Conservation (phyloP, 2,888 invertebrate species). For the Rosalia funebris region DNA sequence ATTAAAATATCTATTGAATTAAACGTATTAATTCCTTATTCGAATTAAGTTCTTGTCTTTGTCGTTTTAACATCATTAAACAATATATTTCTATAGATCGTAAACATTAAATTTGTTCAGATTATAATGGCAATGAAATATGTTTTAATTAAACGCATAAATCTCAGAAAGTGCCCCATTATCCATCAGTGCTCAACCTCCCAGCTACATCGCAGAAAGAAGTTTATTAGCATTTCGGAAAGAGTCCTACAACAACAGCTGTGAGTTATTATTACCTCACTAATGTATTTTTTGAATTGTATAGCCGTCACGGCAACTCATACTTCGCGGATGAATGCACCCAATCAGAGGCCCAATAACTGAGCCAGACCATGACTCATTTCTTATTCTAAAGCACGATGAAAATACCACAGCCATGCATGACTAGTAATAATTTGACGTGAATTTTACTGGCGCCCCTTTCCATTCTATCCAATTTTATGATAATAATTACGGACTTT, state of each 20-base stretch:
- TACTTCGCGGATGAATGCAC: constrained; percentile 53
- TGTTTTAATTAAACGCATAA: constrained; percentile 12
- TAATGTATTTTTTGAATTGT: constrained; percentile 46
- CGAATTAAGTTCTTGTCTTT: too few relatives aligned
- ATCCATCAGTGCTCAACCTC: constrained; percentile 20
- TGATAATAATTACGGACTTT: constrained; percentile 24
- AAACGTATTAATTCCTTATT: too few relatives aligned
- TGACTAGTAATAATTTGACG: constrained; percentile 48
- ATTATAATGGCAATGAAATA: too few relatives aligned
- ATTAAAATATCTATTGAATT: too few relatives aligned
- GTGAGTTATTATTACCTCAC: constrained; percentile 45
- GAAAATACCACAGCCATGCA: constrained; percentile 42
- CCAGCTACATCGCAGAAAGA: constrained; percentile 15
- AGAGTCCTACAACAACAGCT: constrained; percentile 43
- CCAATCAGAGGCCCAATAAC: constrained; percentile 50
- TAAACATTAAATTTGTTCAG: too few relatives aligned
- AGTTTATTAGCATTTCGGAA: constrained; percentile 37
- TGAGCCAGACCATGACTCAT: constrained; percentile 51
- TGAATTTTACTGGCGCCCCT: constrained; percentile 24
- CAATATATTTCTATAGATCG: too few relatives aligned
- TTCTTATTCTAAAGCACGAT: constrained; percentile 42
- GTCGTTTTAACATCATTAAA: too few relatives aligned
- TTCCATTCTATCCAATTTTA: constrained; percentile 15
- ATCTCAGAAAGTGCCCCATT: constrained; percentile 2
- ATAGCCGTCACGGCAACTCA: constrained; percentile 36